Evolutionary conservation across 2,888 invertebrate species (phyloP).

Genomic region (Acrobasis repandana): DNA sequence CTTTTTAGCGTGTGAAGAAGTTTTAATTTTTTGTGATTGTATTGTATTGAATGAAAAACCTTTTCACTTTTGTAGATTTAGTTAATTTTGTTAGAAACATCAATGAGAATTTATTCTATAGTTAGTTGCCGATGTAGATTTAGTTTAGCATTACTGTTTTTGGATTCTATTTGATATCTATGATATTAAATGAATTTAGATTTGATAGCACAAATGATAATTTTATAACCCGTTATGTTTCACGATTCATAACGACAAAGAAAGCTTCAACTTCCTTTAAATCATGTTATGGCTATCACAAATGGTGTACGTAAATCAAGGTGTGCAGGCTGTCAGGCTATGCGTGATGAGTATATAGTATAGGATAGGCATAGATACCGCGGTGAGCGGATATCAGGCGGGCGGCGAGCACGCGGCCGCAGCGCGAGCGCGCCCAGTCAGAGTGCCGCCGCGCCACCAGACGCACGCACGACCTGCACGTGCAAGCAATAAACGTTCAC

Average conservation of each 20-base stretch:
- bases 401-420: constrained; percentile 73
- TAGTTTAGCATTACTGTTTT: neutral
- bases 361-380: constrained; percentile 60
- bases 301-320: constrained; percentile 67
- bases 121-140: constrained; percentile 22
- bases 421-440: constrained; percentile 80
- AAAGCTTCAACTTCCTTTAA: constrained; percentile 25
- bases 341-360: constrained; percentile 42
- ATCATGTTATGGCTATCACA: constrained; percentile 39
- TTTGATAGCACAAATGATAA: constrained; percentile 3
- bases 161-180: neutral
- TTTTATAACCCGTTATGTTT: neutral
- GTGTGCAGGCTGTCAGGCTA: constrained; percentile 63
- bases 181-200: neutral
- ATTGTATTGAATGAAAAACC: constrained; percentile 29
- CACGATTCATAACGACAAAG: constrained; percentile 13
- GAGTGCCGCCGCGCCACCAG: constrained; percentile 81
- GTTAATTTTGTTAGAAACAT: too few relatives aligned
- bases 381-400: constrained; percentile 75
- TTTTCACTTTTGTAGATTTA: constrained; percentile 29
- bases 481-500: constrained; percentile 47
- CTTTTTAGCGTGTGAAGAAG: constrained; percentile 33
- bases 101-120: too few relatives aligned
- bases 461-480: constrained; percentile 78
- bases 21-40: constrained; percentile 26